These are phyloP conservation scores for Microplitis demolitor DNA, from an alignment of 1,140 invertebrate species.

Conservation along the genomic window DNA sequence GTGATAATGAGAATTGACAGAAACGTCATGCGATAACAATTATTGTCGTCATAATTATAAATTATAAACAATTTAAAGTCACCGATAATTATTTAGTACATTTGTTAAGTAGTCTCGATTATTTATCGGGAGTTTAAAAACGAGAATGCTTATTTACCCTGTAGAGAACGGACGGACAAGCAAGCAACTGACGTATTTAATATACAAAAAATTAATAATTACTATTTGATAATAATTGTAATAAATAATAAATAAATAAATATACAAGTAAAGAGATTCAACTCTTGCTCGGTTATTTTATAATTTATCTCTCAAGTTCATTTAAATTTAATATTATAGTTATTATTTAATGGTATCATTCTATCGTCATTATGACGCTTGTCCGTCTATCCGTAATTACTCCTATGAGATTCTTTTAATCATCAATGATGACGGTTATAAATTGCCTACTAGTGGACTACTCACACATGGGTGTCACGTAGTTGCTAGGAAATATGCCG, in stretches of 20 bases:
- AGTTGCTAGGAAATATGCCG: conserved; percentile 92
- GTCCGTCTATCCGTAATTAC: conserved; percentile 19
- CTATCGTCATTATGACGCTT: neutral
- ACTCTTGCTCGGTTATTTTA: conserved; percentile 9
- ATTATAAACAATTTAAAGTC: conserved; percentile 16
- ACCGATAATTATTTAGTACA: conserved; percentile 4
- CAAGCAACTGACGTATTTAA: conserved; percentile 34
- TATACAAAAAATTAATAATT: conserved; percentile 37
- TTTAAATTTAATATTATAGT: neutral
- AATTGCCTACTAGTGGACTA: conserved; percentile 40
- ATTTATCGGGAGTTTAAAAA: neutral
- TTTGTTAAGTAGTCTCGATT: neutral
- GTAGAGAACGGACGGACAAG: conserved; percentile 45
- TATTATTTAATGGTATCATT: neutral
- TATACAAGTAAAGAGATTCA: neutral
- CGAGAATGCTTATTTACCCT: conserved; percentile 6
- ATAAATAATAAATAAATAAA: neutral
- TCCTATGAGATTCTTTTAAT: neutral
- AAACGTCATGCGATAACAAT: conserved; percentile 19
- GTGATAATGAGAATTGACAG: conserved; percentile 41
- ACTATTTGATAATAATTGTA: conserved; percentile 26
- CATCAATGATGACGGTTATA: neutral
- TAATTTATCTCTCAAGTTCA: neutral
- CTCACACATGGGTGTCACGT: conserved; percentile 76
- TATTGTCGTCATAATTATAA: too few relatives aligned